Evolutionary conservation across 2,888 invertebrate genomes (phyloP).

Genomic region (Camponotus fellah): DNA sequence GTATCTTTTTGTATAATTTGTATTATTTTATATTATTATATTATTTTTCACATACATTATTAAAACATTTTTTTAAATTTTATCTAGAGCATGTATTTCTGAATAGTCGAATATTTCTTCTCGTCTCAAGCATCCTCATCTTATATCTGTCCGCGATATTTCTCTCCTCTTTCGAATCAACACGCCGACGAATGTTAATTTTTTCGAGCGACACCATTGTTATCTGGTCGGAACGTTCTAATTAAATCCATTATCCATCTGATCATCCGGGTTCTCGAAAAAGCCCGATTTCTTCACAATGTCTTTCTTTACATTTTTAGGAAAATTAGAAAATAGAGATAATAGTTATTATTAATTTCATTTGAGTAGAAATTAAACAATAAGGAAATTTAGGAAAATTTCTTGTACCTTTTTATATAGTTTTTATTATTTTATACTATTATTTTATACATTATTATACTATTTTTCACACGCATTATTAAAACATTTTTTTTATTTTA

Average conservation of each 20-base stretch:
- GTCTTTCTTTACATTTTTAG: neutral
- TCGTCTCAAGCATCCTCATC: slow-evolving; percentile 28
- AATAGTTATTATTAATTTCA: slow-evolving; percentile 6
- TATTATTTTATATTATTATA: neutral
- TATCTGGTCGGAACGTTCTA: slow-evolving; percentile 31
- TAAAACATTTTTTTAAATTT: neutral
- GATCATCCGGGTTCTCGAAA: slow-evolving; percentile 27
- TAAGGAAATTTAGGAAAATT: neutral
- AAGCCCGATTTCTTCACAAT: neutral
- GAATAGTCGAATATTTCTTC: neutral
- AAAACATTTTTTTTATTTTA: neutral
- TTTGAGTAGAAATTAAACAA: neutral
- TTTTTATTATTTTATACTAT: slow-evolving; percentile 9
- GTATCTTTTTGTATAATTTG: neutral
- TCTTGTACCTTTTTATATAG: neutral
- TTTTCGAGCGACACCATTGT: slow-evolving; percentile 40
- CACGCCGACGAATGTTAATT: slow-evolving; percentile 53
- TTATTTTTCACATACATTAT: neutral
- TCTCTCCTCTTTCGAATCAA: slow-evolving; percentile 22
- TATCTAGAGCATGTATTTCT: neutral
- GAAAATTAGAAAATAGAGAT: neutral
- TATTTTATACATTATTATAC: no score
- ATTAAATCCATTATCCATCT: slow-evolving; percentile 47
- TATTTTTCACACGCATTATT: neutral
- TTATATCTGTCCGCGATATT: slow-evolving; percentile 42